Evolutionary conservation across 2,888 invertebrate species (phyloP), one percentile per base, ranked within the genome.

Genomic region (Trichacis sp.): DNA sequence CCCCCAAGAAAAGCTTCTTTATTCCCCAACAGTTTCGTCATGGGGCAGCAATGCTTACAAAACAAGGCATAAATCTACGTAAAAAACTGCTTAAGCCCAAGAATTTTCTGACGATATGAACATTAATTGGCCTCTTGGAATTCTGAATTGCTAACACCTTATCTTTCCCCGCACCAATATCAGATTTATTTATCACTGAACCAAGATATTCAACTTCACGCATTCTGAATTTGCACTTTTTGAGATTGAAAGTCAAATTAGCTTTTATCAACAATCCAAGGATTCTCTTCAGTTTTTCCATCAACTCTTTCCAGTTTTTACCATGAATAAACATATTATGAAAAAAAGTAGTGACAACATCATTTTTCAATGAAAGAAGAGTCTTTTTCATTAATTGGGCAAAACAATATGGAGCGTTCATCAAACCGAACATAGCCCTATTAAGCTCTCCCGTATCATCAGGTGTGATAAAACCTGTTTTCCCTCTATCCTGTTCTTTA

Each of bases 281-380:
- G 3, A 78, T 71, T 36, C 20, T 38, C 53, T 48, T 15, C 3
- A 79, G 54, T 42, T 69, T 70, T 14, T 48, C n/a, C 18, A 73
- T 20, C 49, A 79, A 69, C 15, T 76, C 72, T 0, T 47, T 33
- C 71, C 73, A n/a, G 76, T 63, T 43, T 18, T 15, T 45, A 5
- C 68, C 75, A 11, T 48, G 48, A 0, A 78, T 54, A 0, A 79
- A 30, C 14, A 78, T 61, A 48, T 80, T 80, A 47, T 82, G 80
- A n/a, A 82, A 48, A 49, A 77, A 81, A 1, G 67, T 72, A 11
- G 75, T 29, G 1, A 64, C 68, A 4, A 72, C 33, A 6, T 64
- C 59, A 38, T 68, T 64, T 8, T 62, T 61, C 30, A 73, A 58
- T 1, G 49, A 60, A 0, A 69, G 59, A 8, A 79, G 63, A 8